A percentile compares a stretch with the other conserved stretches of the same genome.
Evolutionary conservation across 2,113 vertebrate genomes (phyloP).

Genomic region (Menura novaehollandiae): DNA sequence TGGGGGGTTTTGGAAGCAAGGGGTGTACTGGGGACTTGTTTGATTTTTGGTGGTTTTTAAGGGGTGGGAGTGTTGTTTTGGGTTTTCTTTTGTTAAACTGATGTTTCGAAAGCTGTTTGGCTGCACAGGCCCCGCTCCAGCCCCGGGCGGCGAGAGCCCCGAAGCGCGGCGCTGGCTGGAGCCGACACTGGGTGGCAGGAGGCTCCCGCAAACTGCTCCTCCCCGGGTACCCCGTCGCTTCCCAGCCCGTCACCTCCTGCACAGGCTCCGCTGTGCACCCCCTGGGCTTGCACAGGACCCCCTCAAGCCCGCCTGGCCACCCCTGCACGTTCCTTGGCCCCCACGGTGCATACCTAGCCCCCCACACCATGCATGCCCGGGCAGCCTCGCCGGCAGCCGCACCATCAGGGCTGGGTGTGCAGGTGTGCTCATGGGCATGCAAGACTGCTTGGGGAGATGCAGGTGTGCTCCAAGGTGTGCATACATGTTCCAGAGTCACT

Average conservation of each 20-base stretch:
- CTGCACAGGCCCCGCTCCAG: neutral
- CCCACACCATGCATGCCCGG: accelerated
- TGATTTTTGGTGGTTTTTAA: neutral
- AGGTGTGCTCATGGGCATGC: neutral
- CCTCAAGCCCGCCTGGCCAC: neutral
- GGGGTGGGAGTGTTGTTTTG: too few relatives aligned
- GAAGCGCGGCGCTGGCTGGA: neutral
- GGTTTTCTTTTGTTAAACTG: neutral
- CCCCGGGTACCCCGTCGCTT: neutral
- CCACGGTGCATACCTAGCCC: too few relatives aligned
- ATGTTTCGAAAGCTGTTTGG: neutral
- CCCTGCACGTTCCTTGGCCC: neutral
- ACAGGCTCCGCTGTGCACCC: neutral
- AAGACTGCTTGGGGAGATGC: neutral
- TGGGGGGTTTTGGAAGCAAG: neutral
- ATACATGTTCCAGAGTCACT: accelerated
- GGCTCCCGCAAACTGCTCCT: neutral
- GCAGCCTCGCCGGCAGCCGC: accelerated
- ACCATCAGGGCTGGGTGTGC: neutral
- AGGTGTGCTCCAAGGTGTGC: neutral
- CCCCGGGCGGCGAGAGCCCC: neutral
- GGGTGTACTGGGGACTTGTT: neutral
- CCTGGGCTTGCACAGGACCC: neutral
- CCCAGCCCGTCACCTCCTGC: neutral
- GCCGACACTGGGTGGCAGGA: conserved; percentile 13